Conservation (phyloP, 92 coral and sea anemone species). For the Ricordea florida region DNA sequence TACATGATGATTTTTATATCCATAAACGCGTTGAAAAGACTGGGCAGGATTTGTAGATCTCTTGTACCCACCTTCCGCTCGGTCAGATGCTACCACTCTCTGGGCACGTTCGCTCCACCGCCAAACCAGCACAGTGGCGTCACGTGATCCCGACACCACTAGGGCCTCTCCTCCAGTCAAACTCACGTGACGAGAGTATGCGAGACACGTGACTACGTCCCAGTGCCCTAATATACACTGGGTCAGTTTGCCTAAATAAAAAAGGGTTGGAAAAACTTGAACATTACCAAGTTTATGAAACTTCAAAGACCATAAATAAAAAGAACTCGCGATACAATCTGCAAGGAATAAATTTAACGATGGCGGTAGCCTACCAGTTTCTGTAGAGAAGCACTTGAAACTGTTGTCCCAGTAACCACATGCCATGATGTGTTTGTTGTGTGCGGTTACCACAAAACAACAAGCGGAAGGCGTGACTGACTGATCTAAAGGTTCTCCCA, state of each 20-base stretch:
- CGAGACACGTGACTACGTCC: constrained; percentile 97
- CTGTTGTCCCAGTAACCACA: constrained; percentile 99
- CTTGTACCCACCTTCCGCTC: constrained; percentile 67
- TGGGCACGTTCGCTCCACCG: constrained; percentile 89
- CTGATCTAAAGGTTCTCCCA: constrained; percentile 98
- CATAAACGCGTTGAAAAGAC: background rate
- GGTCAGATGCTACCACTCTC: constrained; percentile 72
- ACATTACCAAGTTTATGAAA: background rate
- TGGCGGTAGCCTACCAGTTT: constrained; percentile 48
- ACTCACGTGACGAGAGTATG: constrained; percentile 89
- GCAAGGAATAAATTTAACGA: background rate
- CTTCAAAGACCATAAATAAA: too few species aligned
- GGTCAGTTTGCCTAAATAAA: constrained; percentile 76
- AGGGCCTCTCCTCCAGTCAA: constrained; percentile 82
- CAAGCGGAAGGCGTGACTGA: constrained; percentile 92
- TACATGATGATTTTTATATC: background rate
- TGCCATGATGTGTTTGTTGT: constrained; percentile 92
- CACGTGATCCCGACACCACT: constrained; percentile 98
- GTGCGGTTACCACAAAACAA: constrained; percentile 89
- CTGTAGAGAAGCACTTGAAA: constrained; percentile 94
- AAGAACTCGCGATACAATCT: too few species aligned
- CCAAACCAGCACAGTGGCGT: constrained; percentile 96
- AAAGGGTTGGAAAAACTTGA: too few species aligned
- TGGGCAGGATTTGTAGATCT: background rate
- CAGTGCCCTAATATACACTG: constrained; percentile 98